phyloP scores from a whole-genome alignment of 2,113 vertebrate species.

The Vireo altiloquus region DNA sequence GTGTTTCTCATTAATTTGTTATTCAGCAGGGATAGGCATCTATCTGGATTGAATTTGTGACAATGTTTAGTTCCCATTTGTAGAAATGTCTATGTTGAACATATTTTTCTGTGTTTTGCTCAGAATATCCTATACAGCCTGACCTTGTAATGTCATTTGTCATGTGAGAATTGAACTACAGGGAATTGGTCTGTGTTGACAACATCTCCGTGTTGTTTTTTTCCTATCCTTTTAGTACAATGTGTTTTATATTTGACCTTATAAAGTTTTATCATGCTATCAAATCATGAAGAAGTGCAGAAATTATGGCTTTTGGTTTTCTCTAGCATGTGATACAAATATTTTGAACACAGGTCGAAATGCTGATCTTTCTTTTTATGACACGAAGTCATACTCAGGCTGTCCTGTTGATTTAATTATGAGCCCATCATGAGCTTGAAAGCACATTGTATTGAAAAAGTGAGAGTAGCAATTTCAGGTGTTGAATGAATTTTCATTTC shows the following conservation, averaged over 20 bases:
- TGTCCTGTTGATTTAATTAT: not conserved
- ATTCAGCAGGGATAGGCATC: conserved; percentile 47
- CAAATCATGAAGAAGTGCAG: conserved; percentile 46
- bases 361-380: conserved; percentile 8
- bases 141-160: conserved; percentile 64
- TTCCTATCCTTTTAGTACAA: conserved; percentile 34
- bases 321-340: not conserved
- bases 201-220: conserved; percentile 59
- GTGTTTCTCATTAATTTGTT: conserved; percentile 72
- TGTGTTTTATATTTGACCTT: conserved; percentile 62
- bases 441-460: not conserved
- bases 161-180: conserved; percentile 64
- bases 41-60: conserved; percentile 68
- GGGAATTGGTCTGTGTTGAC: conserved; percentile 59
- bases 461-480: not conserved
- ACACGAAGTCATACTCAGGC: not conserved
- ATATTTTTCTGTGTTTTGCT: conserved; percentile 62
- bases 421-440: not conserved
- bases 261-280: conserved; percentile 49
- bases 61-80: conserved; percentile 50
- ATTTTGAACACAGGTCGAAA: conserved; percentile 19
- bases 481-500: not conserved
- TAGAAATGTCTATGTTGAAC: conserved; percentile 40
- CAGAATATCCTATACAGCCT: conserved; percentile 43
- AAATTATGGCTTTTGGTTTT: conserved; percentile 18